Conservation (phyloP, 1,140 invertebrate genomes). For the Drosophila oshimai region DNA sequence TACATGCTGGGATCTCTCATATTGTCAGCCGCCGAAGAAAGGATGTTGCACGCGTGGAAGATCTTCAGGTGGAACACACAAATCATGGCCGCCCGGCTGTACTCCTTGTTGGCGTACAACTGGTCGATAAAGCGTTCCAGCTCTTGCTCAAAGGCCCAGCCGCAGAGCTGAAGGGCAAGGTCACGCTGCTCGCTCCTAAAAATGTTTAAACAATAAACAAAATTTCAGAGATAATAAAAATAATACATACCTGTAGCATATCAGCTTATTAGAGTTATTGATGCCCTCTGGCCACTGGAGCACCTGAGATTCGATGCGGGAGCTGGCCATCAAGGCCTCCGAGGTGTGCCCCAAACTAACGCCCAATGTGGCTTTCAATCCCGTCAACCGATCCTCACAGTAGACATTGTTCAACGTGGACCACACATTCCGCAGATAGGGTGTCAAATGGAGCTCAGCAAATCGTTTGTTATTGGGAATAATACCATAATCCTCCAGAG, state of each 20-base stretch:
- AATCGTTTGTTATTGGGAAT: slow-evolving; percentile 54
- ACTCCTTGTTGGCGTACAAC: slow-evolving; percentile 83
- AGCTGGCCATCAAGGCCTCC: slow-evolving; percentile 68
- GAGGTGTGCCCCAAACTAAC: slow-evolving; percentile 84
- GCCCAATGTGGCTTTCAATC: slow-evolving; percentile 83
- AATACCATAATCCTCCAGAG: slow-evolving; percentile 68
- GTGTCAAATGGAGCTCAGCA: slow-evolving; percentile 45
- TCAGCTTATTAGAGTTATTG: slow-evolving; percentile 71
- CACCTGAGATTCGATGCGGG: slow-evolving; percentile 68
- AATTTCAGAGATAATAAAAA: no score
- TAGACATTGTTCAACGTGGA: slow-evolving; percentile 61
- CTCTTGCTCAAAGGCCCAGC: slow-evolving; percentile 89
- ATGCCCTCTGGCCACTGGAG: slow-evolving; percentile 79
- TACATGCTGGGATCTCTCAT: slow-evolving; percentile 82
- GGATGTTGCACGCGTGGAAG: slow-evolving; percentile 91
- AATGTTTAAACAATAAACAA: no score
- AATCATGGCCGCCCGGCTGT: slow-evolving; percentile 93
- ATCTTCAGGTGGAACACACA: slow-evolving; percentile 95
- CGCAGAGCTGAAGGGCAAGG: slow-evolving; percentile 92
- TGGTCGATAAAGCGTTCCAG: slow-evolving; percentile 71
- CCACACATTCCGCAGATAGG: slow-evolving; percentile 73
- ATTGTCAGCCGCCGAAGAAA: slow-evolving; percentile 87
- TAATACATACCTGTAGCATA: slow-evolving; percentile 61
- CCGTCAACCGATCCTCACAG: slow-evolving; percentile 62
- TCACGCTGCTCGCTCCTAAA: slow-evolving; percentile 89